Evolutionary conservation across 2,797 vertebrate genomes (phyloP).

Genomic region (Rhinogobio ventralis): DNA sequence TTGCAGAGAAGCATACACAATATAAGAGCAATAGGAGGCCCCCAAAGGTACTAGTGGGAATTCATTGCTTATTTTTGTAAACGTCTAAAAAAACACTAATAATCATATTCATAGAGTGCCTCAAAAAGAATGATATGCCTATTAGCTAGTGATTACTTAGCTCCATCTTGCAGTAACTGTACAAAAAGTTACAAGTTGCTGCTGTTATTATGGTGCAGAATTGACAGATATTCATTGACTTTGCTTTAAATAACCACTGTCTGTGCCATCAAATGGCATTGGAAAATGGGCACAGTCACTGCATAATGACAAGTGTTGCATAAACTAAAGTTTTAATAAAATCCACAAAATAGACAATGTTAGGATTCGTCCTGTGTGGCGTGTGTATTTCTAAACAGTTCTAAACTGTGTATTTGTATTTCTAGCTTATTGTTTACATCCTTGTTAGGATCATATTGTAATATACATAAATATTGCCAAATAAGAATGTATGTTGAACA

Average conservation of each 20-base stretch:
- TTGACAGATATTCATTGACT: constrained; percentile 3
- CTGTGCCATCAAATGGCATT: constrained; percentile 15
- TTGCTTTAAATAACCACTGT: constrained; percentile 10
- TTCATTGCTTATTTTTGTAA: constrained; percentile 47
- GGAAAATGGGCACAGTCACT: background rate
- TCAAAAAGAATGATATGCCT: constrained; percentile 47
- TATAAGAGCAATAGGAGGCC: constrained; percentile 36
- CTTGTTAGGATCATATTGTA: constrained; percentile 42
- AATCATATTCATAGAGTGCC: constrained; percentile 58
- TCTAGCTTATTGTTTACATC: constrained; percentile 46
- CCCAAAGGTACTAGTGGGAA: constrained; percentile 26
- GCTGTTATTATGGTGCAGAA: constrained; percentile 42
- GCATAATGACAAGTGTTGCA: constrained; percentile 23
- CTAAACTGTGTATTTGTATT: constrained; percentile 46
- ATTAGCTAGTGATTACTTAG: constrained; percentile 25
- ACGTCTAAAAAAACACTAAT: constrained; percentile 30
- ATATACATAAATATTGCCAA: constrained; percentile 42
- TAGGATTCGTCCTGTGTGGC: constrained; percentile 10
- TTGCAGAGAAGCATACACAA: constrained; percentile 33
- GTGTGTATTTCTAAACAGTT: constrained; percentile 23
- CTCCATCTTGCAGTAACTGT: constrained; percentile 28
- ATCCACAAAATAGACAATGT: constrained; percentile 8
- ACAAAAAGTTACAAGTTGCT: constrained; percentile 4
- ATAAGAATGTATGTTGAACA: constrained; percentile 52
- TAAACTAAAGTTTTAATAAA: constrained; percentile 25